These are phyloP conservation scores for Spodoptera exigua DNA, from an alignment of 2,888 invertebrate genomes.

Conservation along the genomic window DNA sequence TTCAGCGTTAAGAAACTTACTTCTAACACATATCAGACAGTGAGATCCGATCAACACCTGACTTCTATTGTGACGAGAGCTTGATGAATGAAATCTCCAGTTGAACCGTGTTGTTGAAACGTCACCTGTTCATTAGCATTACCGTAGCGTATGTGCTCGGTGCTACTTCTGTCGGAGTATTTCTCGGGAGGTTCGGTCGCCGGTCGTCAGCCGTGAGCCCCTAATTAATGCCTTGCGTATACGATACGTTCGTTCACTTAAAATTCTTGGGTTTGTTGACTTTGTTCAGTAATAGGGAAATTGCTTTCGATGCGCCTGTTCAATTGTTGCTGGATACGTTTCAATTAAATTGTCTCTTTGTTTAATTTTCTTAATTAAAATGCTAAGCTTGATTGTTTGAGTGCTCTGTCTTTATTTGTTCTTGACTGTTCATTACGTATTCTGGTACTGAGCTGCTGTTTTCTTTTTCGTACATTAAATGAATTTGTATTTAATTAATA, in stretches of 20 bases:
- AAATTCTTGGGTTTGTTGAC: constrained; percentile 53
- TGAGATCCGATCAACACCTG: no score
- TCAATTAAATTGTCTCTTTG: constrained; percentile 46
- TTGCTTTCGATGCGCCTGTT: constrained; percentile 44
- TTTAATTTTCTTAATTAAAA: constrained; percentile 46
- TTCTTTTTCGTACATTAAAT: no score
- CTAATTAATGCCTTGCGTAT: constrained; percentile 53
- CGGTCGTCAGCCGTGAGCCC: constrained; percentile 36
- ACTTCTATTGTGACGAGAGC: no score
- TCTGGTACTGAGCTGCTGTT: constrained; percentile 13
- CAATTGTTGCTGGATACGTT: constrained; percentile 43
- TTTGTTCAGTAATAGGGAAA: constrained; percentile 46
- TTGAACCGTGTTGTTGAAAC: no score
- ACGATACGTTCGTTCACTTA: constrained; percentile 51
- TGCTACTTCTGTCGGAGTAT: constrained; percentile 25
- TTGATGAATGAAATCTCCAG: no score
- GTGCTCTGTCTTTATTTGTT: constrained; percentile 27
- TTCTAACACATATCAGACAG: no score
- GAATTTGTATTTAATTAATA: no score
- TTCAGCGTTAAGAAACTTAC: no score
- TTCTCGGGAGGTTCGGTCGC: background rate
- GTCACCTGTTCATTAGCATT: no score
- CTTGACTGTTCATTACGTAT: constrained; percentile 33
- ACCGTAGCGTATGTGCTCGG: no score
- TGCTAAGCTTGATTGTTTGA: constrained; percentile 41